Conservation (phyloP, 1,140 invertebrate genomes). For the Caenorhabditis brenneri region DNA sequence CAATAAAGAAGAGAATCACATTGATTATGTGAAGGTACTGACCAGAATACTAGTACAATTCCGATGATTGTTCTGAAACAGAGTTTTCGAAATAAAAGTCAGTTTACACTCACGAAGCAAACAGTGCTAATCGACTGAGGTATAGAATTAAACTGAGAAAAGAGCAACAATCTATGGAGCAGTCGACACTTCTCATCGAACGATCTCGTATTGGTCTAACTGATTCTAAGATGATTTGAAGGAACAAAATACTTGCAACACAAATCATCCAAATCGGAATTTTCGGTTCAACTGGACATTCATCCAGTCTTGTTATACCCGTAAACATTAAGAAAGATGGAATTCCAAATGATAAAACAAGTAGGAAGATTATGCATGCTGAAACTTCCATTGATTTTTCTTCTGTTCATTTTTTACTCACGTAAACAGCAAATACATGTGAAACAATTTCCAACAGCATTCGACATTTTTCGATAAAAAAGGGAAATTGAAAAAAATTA, state of each 20-base stretch:
- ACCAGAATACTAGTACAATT: background rate
- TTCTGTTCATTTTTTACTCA: background rate
- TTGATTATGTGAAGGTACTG: background rate
- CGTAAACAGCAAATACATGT: background rate
- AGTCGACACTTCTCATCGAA: background rate
- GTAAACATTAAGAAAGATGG: background rate
- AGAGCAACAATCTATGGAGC: background rate
- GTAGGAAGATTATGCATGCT: background rate
- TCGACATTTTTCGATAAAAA: background rate
- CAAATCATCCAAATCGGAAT: slow-evolving; percentile 23
- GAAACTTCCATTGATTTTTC: background rate
- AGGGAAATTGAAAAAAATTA: background rate
- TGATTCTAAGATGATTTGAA: background rate
- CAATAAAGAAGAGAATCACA: background rate
- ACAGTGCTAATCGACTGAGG: background rate
- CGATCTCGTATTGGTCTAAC: background rate
- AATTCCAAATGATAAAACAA: background rate
- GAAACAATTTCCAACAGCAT: background rate
- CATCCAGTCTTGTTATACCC: background rate
- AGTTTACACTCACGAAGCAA: background rate
- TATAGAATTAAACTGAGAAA: background rate
- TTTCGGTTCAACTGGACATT: background rate
- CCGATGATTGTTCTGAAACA: background rate
- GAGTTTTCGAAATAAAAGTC: background rate
- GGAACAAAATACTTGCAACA: background rate